These are phyloP conservation scores for Salminus brasiliensis DNA, from an alignment of 2,113 vertebrate species.

Conservation along the genomic window DNA sequence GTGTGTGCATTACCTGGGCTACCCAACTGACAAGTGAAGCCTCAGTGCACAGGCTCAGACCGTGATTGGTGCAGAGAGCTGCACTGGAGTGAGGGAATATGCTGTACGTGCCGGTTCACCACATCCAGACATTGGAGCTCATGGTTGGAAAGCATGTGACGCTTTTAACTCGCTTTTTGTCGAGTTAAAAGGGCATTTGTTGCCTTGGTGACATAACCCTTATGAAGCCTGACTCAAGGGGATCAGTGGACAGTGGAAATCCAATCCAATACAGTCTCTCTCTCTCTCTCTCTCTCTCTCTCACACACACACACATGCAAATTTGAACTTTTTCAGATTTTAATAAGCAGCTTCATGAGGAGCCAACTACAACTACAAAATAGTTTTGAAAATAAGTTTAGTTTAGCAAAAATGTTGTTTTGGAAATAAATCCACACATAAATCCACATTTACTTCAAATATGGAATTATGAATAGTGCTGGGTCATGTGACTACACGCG, in stretches of 20 bases:
- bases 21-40: background rate
- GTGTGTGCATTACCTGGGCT: background rate
- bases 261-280: background rate
- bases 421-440: no score
- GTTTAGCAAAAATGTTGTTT: no score
- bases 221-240: conserved; percentile 57
- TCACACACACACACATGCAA: conserved; percentile 6
- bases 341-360: no score
- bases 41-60: background rate
- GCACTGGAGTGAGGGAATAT: background rate
- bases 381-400: no score
- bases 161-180: conserved; percentile 18
- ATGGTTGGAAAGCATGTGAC: background rate
- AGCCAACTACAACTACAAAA: no score
- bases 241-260: conserved; percentile 21
- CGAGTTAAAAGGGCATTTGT: conserved; percentile 24
- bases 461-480: no score
- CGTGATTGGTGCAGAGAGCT: background rate
- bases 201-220: conserved; percentile 43
- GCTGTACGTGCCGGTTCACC: background rate
- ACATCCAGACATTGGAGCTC: background rate
- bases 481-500: no score
- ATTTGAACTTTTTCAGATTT: no score
- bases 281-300: no score
- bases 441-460: no score